Evolutionary conservation across 2,113 vertebrate species (phyloP).

Genomic region (Scopus umbretta): DNA sequence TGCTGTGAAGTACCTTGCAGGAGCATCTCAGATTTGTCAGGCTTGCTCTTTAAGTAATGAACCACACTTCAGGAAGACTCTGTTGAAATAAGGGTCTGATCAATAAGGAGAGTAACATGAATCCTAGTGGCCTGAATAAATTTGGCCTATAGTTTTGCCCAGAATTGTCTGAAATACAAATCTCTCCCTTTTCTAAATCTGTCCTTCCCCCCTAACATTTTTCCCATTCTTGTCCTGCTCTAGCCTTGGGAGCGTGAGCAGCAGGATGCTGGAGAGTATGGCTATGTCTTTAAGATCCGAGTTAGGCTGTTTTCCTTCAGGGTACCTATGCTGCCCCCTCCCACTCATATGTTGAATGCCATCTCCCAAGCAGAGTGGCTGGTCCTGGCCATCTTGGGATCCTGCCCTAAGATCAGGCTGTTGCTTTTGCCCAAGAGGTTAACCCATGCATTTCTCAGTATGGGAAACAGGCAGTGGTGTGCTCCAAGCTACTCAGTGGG

Average conservation of each 20-base stretch:
- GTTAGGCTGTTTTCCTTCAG: not conserved
- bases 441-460: not conserved
- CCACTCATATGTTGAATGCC: not conserved
- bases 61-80: not conserved
- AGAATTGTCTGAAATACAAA: not conserved
- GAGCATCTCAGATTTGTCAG: not conserved
- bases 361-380: not conserved
- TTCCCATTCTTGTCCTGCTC: not conserved
- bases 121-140: not conserved
- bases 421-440: not conserved
- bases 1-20: not conserved
- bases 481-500: not conserved
- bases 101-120: not conserved
- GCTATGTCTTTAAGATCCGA: not conserved
- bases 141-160: not conserved
- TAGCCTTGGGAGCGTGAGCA: not conserved
- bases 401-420: fast-evolving
- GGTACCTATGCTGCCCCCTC: not conserved
- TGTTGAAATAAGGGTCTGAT: not conserved
- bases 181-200: not conserved
- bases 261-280: not conserved
- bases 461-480: not conserved
- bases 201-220: not conserved
- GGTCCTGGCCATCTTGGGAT: not conserved
- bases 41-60: not conserved